These are phyloP conservation scores for Bimastos eiseni DNA, from an alignment of 2,888 invertebrate species.

Conservation along the genomic window DNA sequence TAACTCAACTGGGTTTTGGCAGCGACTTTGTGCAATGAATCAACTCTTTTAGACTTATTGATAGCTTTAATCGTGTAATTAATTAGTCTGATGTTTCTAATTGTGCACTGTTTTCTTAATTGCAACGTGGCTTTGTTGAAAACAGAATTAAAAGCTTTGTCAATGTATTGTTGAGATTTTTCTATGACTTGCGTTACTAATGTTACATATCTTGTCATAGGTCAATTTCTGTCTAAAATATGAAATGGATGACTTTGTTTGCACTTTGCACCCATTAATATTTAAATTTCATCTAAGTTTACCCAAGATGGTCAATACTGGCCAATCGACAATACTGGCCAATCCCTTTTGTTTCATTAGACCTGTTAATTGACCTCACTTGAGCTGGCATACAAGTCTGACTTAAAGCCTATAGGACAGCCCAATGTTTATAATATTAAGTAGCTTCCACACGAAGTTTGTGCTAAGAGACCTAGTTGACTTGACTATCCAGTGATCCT, in stretches of 20 bases:
- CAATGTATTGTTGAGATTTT: not conserved
- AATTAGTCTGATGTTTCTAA: not conserved
- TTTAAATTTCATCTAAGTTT: not conserved
- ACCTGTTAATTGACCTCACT: not conserved
- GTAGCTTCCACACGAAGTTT: no score
- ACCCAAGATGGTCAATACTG: not conserved
- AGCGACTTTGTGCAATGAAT: conserved; percentile 13
- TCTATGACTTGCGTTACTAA: not conserved
- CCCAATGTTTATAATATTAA: no score
- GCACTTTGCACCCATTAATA: no score
- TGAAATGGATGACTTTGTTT: not conserved
- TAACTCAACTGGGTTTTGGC: not conserved
- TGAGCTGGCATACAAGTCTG: not conserved
- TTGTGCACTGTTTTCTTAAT: not conserved
- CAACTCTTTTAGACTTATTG: not conserved
- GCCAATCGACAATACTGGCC: not conserved
- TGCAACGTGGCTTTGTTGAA: not conserved
- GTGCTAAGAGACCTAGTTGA: no score
- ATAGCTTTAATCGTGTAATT: not conserved
- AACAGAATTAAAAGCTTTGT: not conserved
- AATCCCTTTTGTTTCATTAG: not conserved
- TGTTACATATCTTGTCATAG: not conserved
- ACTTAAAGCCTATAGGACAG: not conserved
- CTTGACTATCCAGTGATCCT: not conserved
- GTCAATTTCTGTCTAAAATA: not conserved